Evolutionary conservation across 2,113 vertebrate genomes (phyloP).

Genomic region (Neolamprologus hecqui): DNA sequence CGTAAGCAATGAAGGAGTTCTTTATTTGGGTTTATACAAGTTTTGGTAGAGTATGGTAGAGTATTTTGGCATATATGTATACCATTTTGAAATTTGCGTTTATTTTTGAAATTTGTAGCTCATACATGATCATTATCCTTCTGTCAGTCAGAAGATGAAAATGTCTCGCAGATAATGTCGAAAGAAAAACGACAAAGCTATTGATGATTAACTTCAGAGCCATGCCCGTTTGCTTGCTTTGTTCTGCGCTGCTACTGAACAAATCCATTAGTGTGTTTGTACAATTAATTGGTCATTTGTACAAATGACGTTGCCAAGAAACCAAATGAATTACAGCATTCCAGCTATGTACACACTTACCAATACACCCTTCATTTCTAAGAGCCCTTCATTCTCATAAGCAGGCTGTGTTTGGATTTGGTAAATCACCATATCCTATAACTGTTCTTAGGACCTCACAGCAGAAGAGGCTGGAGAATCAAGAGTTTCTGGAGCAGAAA

Average conservation of each 20-base stretch:
- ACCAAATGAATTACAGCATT: background rate
- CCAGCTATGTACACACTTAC: background rate
- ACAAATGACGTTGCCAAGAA: slow-evolving; percentile 52
- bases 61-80: background rate
- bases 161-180: background rate
- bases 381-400: background rate
- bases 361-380: background rate
- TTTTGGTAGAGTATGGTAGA: background rate
- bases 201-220: slow-evolving; percentile 41
- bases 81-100: background rate
- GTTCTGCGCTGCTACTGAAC: background rate
- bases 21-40: background rate
- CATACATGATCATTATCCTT: background rate
- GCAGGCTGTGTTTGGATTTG: background rate
- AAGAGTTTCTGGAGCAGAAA: slow-evolving; percentile 44
- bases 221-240: background rate
- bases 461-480: slow-evolving; percentile 44
- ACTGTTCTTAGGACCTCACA: slow-evolving; percentile 38
- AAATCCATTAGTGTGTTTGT: slow-evolving; percentile 55
- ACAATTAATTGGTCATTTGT: slow-evolving; percentile 45
- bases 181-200: background rate
- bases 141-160: background rate
- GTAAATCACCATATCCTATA: background rate
- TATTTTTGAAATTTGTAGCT: background rate
- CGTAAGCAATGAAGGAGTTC: background rate